These are phyloP conservation scores for Ommatoiulus sabulosus DNA, from an alignment of 2,888 invertebrate genomes.

Conservation along the genomic window DNA sequence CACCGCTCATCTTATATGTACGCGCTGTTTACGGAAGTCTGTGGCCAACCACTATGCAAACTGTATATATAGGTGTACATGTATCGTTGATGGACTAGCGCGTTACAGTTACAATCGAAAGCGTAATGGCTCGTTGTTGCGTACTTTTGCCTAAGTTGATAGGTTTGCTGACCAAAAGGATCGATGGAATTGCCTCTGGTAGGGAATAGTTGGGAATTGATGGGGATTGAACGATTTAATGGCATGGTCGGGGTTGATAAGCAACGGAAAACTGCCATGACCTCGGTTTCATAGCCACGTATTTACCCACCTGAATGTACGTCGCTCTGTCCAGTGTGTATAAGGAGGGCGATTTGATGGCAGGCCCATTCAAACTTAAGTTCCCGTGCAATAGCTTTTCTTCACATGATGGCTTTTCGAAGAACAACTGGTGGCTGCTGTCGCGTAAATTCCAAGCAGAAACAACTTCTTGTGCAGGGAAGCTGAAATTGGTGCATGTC, in stretches of 20 bases:
- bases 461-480: background rate
- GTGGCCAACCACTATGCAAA: background rate
- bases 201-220: background rate
- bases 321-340: background rate
- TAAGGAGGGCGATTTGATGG: background rate
- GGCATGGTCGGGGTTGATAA: background rate
- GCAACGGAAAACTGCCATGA: background rate
- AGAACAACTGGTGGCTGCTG: background rate
- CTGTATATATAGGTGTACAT: background rate
- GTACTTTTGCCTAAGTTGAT: background rate
- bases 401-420: background rate
- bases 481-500: background rate
- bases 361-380: background rate
- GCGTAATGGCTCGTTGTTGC: conserved; percentile 5
- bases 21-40: background rate
- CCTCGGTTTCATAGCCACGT: background rate
- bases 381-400: background rate
- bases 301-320: conserved; percentile 11
- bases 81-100: background rate
- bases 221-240: background rate
- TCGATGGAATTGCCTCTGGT: background rate
- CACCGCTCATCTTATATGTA: background rate
- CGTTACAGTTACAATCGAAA: background rate
- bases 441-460: background rate
- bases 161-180: conserved; percentile 7